Conservation (phyloP, 2,113 vertebrate genomes). For the Spermophilus dauricus region DNA sequence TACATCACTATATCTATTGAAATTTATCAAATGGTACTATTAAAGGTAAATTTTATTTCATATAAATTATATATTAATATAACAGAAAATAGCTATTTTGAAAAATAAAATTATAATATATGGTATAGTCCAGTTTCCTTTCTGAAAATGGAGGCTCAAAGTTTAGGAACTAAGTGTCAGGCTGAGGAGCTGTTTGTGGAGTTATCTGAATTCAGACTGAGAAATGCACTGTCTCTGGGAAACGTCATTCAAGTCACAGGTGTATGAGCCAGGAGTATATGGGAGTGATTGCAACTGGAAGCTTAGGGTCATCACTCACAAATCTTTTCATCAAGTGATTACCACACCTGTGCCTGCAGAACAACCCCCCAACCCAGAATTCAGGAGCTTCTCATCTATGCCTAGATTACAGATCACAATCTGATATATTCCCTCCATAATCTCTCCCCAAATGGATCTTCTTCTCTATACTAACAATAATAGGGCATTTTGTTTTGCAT, state of each 20-base stretch:
- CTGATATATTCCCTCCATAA: neutral
- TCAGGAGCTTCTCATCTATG: no score
- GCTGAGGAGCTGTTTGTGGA: accelerated
- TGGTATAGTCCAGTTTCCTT: neutral
- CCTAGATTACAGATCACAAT: neutral
- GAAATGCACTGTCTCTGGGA: neutral
- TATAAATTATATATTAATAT: neutral
- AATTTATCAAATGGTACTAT: neutral
- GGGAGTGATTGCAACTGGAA: neutral
- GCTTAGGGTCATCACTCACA: no score
- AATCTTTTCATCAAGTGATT: neutral
- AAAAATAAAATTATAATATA: neutral
- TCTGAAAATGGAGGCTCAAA: neutral
- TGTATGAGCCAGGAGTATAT: neutral
- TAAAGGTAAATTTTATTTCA: neutral
- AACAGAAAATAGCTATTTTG: neutral
- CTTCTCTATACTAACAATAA: neutral
- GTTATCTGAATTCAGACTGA: neutral
- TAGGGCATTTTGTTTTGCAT: neutral
- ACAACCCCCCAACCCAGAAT: neutral
- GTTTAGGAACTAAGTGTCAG: no score
- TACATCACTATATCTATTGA: neutral
- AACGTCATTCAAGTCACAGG: neutral
- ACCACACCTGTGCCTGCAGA: neutral
- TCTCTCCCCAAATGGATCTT: neutral